These are phyloP conservation scores for Drosophila fungiperda DNA, from an alignment of 2,888 invertebrate genomes.

Conservation along the genomic window DNA sequence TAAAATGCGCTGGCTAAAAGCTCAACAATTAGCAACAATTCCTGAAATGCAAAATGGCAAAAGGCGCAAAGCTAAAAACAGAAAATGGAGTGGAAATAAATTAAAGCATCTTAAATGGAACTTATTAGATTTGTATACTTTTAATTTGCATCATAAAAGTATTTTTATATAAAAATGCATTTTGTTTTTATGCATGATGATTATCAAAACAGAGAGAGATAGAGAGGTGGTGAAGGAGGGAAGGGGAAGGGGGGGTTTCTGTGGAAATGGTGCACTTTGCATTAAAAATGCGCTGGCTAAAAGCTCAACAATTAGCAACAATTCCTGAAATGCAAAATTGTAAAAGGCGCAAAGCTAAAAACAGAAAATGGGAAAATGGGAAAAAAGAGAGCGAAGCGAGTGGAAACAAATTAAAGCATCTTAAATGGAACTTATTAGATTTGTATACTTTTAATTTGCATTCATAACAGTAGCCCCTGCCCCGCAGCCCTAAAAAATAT, in stretches of 20 bases:
- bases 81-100: conserved; percentile 46
- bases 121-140: conserved; percentile 84
- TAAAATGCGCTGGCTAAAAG: conserved; percentile 78
- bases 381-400: conserved; percentile 5
- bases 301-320: conserved; percentile 80
- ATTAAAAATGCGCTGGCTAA: conserved; percentile 77
- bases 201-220: neutral
- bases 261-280: conserved; percentile 66
- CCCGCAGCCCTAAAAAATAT: conserved; percentile 10
- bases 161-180: conserved; percentile 65
- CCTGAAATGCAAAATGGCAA: conserved; percentile 65
- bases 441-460: conserved; percentile 85
- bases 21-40: conserved; percentile 80
- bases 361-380: neutral
- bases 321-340: conserved; percentile 70
- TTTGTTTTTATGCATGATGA: conserved; percentile 19
- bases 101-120: conserved; percentile 81
- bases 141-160: conserved; percentile 84
- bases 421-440: conserved; percentile 84
- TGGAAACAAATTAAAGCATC: conserved; percentile 74
- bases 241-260: neutral
- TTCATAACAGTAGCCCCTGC: conserved; percentile 79
- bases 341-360: conserved; percentile 45
- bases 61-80: conserved; percentile 39
- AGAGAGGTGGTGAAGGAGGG: too few relatives aligned